Evolutionary conservation across 1,140 invertebrate species (phyloP), one percentile per base, ranked within the genome.

Genomic region (Drosophila seguyi): DNA sequence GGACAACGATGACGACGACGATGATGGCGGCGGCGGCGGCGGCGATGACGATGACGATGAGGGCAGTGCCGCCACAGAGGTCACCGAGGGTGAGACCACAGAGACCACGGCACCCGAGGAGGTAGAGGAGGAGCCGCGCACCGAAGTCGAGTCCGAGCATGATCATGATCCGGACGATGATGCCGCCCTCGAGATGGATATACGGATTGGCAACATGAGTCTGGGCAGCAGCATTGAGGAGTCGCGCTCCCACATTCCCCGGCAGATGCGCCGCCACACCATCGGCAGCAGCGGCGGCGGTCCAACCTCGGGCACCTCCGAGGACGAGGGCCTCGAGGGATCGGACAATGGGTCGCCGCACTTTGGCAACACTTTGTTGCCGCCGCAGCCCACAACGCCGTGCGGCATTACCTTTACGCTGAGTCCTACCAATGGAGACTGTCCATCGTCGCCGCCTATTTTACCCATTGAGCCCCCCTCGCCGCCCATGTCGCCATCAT

Each of bases 331-430:
- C 14, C 41, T 92, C 1, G 90, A 92, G 18, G 71, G 71, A 0
- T 92, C 90, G 5, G 90, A 88, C 29, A 58, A 87, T 38, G 91
- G 84, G 4, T 92, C 91, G 0, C 91, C 91, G 4, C 87, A 92
- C 34, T 92, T 87, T 13, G 92, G 91, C 7, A 92, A 92, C 62
- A 87, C 79, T n/a, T 59, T 77, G 48, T 27, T 90, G 48, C 75
- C 90, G 2, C 86, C 92, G 2, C 80, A 83, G 4, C 81, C 90
- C 31, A 68, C 92, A 6, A 92, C 92, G 6, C 92, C 92, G 2
- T 94, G 94, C 59, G 92, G 93, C 75, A 96, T 97, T 44, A 94
- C 95, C 0, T 95, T 97, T 1, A 96, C 96, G 0, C 92, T 97
- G 2, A 95, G 95, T 20, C 95, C 94, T 0, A 94, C 93, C 10